Evolutionary conservation across 2,888 invertebrate genomes (phyloP), one percentile per base, ranked within the genome.

Genomic region (Mythimna loreyi): DNA sequence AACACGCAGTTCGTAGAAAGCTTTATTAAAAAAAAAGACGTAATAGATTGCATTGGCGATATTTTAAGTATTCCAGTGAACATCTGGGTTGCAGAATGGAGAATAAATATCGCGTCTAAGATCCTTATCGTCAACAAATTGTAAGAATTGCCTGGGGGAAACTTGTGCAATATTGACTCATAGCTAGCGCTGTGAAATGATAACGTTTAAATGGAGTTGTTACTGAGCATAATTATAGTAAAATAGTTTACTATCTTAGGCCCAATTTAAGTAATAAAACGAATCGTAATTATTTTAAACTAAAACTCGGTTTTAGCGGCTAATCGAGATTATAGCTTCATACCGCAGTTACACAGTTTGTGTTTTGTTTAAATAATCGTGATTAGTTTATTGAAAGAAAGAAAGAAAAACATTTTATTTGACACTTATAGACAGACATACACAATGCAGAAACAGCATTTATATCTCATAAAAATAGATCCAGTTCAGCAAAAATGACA

Each of bases 71-170:
- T 45, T 60, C n/a, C 33, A 59, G 23, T 16, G 9, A 70, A 21
- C 30, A 55, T 70, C 45, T 47, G 21, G 57, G 60, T 58, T 57
- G 5, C 25, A 58, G 43, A 58, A 40, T 53, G n/a, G 8, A 58
- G 40, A 43, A 50, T 63, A 49, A 72, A 72, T 61, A 72, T 58
- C 13, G 8, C 9, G 13, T 78, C 21, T 50, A 49, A 28, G 57
- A 62, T 78, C 40, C 23, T 40, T 50, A 75, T 45, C 61, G 50
- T 19, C n/a, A 55, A 61, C 50, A 61, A 72, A 64, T 60, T 71
- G 30, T 16, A 40, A 30, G 72, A 49, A 77, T 30, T 50, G 36
- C 3, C 72, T 53, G 11, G 43, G 40, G 25, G 52, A 61, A 72
- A 71, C 62, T 66, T 67, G 9, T 55, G 45, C 47, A 56, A 55